Conservation (phyloP, 2,888 invertebrate species). For the Holacanthella duospinosa region DNA sequence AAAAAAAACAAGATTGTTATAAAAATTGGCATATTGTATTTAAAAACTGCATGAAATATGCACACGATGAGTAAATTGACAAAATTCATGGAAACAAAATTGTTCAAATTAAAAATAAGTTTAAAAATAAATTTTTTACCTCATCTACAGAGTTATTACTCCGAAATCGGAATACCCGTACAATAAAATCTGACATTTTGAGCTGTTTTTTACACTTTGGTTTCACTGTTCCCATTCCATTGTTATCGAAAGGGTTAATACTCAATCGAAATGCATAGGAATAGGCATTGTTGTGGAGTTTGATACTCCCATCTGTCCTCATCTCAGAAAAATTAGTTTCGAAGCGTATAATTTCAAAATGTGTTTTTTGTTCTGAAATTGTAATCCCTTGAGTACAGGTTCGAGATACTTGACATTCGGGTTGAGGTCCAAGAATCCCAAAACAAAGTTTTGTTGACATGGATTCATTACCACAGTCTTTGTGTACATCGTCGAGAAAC, state of each 20-base stretch:
- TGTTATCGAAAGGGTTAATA: neutral
- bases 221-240: neutral
- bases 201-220: neutral
- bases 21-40: too few relatives aligned
- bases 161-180: neutral
- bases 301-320: neutral
- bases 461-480: neutral
- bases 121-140: too few relatives aligned
- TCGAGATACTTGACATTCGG: neutral
- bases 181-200: conserved; percentile 2
- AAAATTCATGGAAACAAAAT: too few relatives aligned
- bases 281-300: too few relatives aligned
- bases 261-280: neutral
- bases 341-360: neutral
- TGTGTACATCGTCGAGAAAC: too few relatives aligned
- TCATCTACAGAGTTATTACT: neutral
- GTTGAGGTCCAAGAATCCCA: neutral
- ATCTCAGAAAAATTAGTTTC: neutral
- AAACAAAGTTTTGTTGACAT: neutral
- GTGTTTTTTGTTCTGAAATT: neutral
- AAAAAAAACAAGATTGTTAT: too few relatives aligned
- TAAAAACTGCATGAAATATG: too few relatives aligned
- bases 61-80: too few relatives aligned
- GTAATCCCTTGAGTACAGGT: neutral
- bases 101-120: too few relatives aligned